A percentile compares a stretch with the other conserved stretches of the same genome.
Conservation (phyloP, 2,113 vertebrate species). For the Aviceda subcristata region DNA sequence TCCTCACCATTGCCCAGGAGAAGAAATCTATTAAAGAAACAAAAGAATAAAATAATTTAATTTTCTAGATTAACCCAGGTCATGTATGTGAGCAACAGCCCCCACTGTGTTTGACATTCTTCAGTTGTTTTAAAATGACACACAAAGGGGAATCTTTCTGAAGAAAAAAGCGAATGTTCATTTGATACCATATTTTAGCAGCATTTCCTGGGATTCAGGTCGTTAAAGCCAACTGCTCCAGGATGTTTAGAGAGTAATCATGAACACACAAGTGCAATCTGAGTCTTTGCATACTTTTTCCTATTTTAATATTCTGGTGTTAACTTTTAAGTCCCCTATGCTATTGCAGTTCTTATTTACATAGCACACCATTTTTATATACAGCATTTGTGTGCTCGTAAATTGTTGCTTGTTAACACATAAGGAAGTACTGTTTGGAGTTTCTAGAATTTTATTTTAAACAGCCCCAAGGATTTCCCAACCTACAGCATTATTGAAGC, state of each 20-base stretch:
- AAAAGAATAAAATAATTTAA: not conserved
- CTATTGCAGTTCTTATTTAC: not conserved
- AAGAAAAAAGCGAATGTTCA: not conserved
- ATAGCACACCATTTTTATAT: not conserved
- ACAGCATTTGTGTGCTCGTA: not conserved
- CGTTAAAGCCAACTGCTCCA: not conserved
- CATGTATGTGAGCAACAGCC: not conserved
- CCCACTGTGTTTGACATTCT: not conserved
- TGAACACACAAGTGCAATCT: not conserved
- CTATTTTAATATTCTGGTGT: not conserved
- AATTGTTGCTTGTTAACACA: not conserved
- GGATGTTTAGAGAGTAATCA: slow-evolving; percentile 33
- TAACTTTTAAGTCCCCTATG: not conserved
- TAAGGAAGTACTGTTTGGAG: not conserved
- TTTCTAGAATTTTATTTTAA: not conserved
- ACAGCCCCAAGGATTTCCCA: not conserved
- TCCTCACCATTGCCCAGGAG: not conserved
- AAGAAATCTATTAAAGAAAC: not conserved
- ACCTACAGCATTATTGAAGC: not conserved
- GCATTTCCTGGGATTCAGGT: not conserved
- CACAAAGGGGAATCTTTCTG: not conserved
- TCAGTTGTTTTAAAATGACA: not conserved
- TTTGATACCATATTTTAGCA: not conserved
- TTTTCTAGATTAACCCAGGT: not conserved
- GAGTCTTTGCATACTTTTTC: not conserved